phyloP scores from a whole-genome alignment of 2,113 vertebrate species.

The Pao palembangensis region DNA sequence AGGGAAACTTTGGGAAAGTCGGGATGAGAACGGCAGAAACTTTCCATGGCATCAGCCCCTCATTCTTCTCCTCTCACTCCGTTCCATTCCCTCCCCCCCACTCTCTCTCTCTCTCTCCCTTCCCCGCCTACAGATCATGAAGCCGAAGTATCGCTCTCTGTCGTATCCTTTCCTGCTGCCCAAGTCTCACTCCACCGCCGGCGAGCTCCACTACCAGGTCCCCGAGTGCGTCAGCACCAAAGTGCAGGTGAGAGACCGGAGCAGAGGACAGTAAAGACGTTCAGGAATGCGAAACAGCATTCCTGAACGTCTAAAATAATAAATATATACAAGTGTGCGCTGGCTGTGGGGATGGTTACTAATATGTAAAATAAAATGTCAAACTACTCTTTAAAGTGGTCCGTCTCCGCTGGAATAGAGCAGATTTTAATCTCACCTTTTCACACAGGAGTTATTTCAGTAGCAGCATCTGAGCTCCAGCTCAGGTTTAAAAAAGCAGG shows the following conservation, averaged over 20 bases:
- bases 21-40: too few species aligned
- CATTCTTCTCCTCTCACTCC: not conserved
- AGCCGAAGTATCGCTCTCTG: conserved; percentile 92
- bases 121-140: conserved; percentile 83
- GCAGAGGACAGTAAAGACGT: too few species aligned
- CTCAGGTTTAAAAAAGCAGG: too few species aligned
- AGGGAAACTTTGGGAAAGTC: too few species aligned
- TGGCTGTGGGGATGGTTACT: not conserved
- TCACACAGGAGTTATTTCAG: too few species aligned
- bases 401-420: too few species aligned
- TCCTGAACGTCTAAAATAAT: too few species aligned
- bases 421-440: too few species aligned
- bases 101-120: not conserved
- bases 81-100: not conserved
- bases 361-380: too few species aligned
- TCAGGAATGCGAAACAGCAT: not conserved
- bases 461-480: too few species aligned
- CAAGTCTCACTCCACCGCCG: conserved; percentile 86
- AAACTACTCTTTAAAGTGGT: too few species aligned
- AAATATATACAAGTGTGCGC: too few species aligned
- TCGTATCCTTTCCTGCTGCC: conserved; percentile 94
- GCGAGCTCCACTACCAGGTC: conserved; percentile 83
- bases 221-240: conserved; percentile 78
- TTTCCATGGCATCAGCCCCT: conserved; percentile 24
- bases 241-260: conserved; percentile 79